Evolutionary conservation across 1,140 invertebrate genomes (phyloP).

Genomic region (Doryteuthis pealeii): DNA sequence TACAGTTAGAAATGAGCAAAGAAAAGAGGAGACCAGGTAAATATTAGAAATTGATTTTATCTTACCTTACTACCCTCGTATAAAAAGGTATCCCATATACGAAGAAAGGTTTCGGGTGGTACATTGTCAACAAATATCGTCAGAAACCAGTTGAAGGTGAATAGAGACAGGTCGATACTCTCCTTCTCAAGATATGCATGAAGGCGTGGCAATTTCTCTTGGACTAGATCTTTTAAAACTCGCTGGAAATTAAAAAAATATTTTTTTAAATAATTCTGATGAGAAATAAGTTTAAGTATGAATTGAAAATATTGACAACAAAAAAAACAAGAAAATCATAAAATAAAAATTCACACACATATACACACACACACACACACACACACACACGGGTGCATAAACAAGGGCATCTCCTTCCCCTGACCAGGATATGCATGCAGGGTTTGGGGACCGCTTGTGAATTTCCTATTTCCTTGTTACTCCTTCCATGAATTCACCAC

Average conservation of each 20-base stretch:
- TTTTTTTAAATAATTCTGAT: conserved; percentile 52
- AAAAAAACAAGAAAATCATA: background rate
- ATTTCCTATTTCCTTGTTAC: too few relatives aligned
- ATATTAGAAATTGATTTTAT: too few relatives aligned
- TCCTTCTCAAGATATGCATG: conserved; percentile 61
- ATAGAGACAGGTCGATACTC: conserved; percentile 63
- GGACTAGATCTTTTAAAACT: conserved; percentile 64
- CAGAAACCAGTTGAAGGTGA: conserved; percentile 68
- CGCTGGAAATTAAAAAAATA: conserved; percentile 45
- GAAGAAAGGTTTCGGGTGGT: conserved; percentile 62
- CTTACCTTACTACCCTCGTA: conserved; percentile 66
- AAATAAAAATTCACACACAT: too few relatives aligned
- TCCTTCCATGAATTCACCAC: too few relatives aligned
- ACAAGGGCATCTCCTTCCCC: too few relatives aligned
- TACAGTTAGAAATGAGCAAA: too few relatives aligned
- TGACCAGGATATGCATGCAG: too few relatives aligned
- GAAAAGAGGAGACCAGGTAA: too few relatives aligned
- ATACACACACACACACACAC: too few relatives aligned
- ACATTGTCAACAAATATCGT: conserved; percentile 67
- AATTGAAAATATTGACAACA: background rate
- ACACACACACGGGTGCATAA: too few relatives aligned
- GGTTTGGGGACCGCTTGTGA: too few relatives aligned
- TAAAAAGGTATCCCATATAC: conserved; percentile 68
- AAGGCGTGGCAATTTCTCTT: conserved; percentile 64
- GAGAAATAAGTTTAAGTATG: conserved; percentile 41